Base-by-base conservation (phyloP, 2,797 vertebrate genomes). In the Melanotaenia trifasciata region DNA sequence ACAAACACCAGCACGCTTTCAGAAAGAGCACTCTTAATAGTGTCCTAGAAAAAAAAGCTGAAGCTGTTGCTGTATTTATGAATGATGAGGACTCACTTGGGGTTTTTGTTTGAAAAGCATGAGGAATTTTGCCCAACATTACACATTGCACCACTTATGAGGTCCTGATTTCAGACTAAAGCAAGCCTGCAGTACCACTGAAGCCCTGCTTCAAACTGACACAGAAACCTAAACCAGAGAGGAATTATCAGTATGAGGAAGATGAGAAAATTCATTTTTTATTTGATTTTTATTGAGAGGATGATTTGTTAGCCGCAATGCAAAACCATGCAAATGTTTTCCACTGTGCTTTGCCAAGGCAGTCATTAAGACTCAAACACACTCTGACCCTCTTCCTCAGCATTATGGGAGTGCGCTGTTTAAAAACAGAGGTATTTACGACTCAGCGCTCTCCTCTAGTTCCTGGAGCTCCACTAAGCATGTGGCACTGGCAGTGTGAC, bases 391-490 rank as follows among this genome's bases (percentile, higher is more conserved):
- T 74, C 65, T 50, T 78, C 79, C 64, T 67, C 50, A 3, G 74
- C 80, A 76, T 86, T 32, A 84, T 81, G 79, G 87, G 80, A 85
- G 82, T 58, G 62, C 78, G 78, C 83, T 6, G 81, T 89, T 89
- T 94, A 92, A 93, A 93, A 90, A 76, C 82, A 81, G 91, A 91
- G 83, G 86, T 92, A 94, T 94, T 93, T 93, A 92, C 87, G 90
- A 92, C 89, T 89, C 90, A 90, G 91, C 87, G 33, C 83, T 87
- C 77, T 84, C 75, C 82, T 81, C 81, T 87, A 61, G 85, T 92
- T 93, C 89, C 83, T 90, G 87, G 86, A 90, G 88, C 88, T 87
- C 84, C 79, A 54, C 71, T 57, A 22, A 80, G 76, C 87, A 88
- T 79, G 72, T 74, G 74, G 76, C 69, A 38, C 78, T 43, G 80